These are phyloP conservation scores for Alcedo atthis DNA, from an alignment of 2,797 vertebrate species.

Conservation along the genomic window DNA sequence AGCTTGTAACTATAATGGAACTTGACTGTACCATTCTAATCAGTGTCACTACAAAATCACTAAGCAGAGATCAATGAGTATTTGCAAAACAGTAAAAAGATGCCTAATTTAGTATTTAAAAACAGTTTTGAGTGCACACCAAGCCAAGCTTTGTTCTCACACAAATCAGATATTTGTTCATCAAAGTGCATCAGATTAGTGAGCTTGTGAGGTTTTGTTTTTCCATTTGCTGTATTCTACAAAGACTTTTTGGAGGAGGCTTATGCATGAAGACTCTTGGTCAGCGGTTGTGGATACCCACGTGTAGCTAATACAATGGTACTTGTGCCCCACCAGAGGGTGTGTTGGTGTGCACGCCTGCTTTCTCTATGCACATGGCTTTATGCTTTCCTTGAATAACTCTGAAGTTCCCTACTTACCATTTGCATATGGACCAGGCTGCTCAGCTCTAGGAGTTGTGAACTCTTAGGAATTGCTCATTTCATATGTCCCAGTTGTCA, in stretches of 20 bases:
- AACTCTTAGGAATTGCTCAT: background rate
- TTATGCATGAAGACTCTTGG: background rate
- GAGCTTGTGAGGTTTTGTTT: background rate
- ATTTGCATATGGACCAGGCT: background rate
- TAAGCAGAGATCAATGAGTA: background rate
- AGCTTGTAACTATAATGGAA: background rate
- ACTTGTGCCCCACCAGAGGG: constrained; percentile 28
- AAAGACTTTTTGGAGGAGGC: background rate
- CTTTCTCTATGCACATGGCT: constrained; percentile 58
- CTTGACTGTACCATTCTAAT: background rate
- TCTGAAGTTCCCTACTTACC: constrained; percentile 5
- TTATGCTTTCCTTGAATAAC: constrained; percentile 53
- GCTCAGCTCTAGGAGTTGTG: background rate
- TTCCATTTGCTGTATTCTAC: background rate
- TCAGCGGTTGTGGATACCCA: background rate
- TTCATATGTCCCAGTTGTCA: background rate
- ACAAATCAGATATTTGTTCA: background rate
- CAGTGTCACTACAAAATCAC: background rate
- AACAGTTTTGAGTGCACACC: background rate
- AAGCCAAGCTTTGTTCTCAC: background rate
- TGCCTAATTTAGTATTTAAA: background rate
- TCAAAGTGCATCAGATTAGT: background rate
- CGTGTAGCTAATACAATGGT: background rate
- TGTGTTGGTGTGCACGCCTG: constrained; percentile 53
- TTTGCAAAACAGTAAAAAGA: constrained; percentile 18